Evolutionary conservation across 2,797 vertebrate species (phyloP), one percentile per base, ranked within the genome.

Genomic region (Vespertilio murinus): DNA sequence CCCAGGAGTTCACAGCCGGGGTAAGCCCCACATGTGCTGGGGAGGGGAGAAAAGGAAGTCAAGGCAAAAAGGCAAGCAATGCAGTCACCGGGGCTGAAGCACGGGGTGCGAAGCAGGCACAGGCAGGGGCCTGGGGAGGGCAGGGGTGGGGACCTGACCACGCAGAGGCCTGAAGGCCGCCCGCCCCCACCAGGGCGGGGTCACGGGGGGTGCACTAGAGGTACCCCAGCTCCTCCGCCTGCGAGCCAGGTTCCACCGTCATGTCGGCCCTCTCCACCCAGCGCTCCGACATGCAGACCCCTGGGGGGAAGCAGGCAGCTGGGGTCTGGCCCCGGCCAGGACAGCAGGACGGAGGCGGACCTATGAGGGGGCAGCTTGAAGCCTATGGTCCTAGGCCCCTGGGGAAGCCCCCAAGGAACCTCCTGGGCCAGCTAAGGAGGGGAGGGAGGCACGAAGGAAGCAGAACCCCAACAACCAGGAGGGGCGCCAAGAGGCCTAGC

Each of bases 1-100:
- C 97, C 93, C 91, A 67, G 93, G 96, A 96, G 97, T 91, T 91
- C 92, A 96, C 92, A 94, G 95, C 94, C 93, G 94, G 78, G 79
- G 80, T 3, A 10, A 94, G 91, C 88, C 52, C 94, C 49, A 28
- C 61, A 74, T 56, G 87, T 93, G 92, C 89, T 65, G 45, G 89
- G 88, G 42, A 5, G 28, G 28, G 16, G 1, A 7, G 33, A 35
- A 49, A 22, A 70, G 52, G 25, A 70, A 45, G 75, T 18, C 25
- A 94, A 93, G 73, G 96, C 74, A 47, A 59, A 56, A 45, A 35
- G 81, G 81, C 40, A 95, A 42, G 90, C 80, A 40, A 40, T 12
- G 94, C 94, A 95, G 81, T 85, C 54, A 88, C 38, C 0, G 9
- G 4, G 82, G 65, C 65, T 74, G 81, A 90, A 96, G 96, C 96